phyloP scores from a whole-genome alignment of 2,888 invertebrate species.

The Hypsopygia costalis region DNA sequence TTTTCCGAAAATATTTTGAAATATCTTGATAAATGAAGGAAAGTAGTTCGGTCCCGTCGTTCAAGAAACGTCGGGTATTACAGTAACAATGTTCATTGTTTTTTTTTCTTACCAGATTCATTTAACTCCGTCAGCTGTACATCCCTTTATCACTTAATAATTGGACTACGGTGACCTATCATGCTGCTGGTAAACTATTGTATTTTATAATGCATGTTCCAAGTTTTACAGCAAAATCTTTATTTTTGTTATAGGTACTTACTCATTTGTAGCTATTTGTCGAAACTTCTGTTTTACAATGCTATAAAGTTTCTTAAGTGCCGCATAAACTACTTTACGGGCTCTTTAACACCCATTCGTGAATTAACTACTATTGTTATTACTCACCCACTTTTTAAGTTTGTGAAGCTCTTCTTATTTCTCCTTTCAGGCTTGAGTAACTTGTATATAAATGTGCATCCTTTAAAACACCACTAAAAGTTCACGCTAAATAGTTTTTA shows the following conservation, averaged over 20 bases:
- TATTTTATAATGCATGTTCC: too few relatives aligned
- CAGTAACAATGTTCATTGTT: too few relatives aligned
- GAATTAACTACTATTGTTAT: slow-evolving; percentile 23
- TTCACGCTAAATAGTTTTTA: slow-evolving; percentile 8
- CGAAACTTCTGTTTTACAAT: slow-evolving; percentile 16
- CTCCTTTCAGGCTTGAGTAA: slow-evolving; percentile 22
- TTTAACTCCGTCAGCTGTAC: too few relatives aligned
- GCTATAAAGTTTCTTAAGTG: slow-evolving; percentile 21
- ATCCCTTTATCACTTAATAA: too few relatives aligned
- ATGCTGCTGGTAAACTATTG: too few relatives aligned
- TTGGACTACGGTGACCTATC: too few relatives aligned
- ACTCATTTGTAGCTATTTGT: slow-evolving; percentile 1
- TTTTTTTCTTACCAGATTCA: too few relatives aligned
- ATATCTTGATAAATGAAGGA: too few relatives aligned
- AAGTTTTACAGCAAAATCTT: neutral
- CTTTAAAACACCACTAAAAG: slow-evolving; percentile 29
- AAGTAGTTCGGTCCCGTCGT: too few relatives aligned
- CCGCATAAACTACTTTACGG: slow-evolving; percentile 16
- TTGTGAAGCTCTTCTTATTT: slow-evolving; percentile 21
- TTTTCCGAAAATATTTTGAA: too few relatives aligned
- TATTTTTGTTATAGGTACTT: slow-evolving; percentile 1
- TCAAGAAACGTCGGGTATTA: too few relatives aligned
- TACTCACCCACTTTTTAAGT: slow-evolving; percentile 69
- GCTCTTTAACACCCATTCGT: slow-evolving; percentile 16
- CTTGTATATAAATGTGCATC: slow-evolving; percentile 28